phyloP scores from a whole-genome alignment of 2,888 invertebrate species.

The Camptogramma bilineatum region DNA sequence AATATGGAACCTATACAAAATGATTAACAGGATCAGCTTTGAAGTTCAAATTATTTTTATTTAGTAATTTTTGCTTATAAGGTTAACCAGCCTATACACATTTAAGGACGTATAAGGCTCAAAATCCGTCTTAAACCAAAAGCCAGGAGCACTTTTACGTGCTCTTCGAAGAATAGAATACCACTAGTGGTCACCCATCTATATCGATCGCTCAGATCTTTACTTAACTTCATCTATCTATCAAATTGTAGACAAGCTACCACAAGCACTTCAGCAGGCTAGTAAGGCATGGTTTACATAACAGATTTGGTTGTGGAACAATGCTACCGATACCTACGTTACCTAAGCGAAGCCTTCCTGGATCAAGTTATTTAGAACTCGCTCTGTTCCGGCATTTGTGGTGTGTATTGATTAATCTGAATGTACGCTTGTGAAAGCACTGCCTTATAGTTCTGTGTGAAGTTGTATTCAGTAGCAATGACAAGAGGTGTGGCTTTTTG shows the following conservation, averaged over 20 bases:
- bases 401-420: conserved; percentile 18
- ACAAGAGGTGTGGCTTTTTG: no score
- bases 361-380: conserved; percentile 25
- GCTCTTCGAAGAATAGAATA: background rate
- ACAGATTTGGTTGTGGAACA: conserved; percentile 18
- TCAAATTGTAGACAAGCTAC: background rate
- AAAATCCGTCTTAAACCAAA: no score
- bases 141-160: no score
- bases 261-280: background rate
- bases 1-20: no score
- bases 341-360: conserved; percentile 22
- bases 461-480: no score
- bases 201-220: background rate
- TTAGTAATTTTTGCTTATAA: no score
- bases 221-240: no score
- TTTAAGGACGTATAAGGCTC: no score
- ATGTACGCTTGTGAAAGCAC: background rate
- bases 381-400: conserved; percentile 26
- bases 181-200: background rate
- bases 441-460: background rate
- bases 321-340: conserved; percentile 18
- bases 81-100: no score
- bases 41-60: no score
- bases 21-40: no score
- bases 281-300: conserved; percentile 17